Conservation (phyloP, 1,140 invertebrate species). For the Octopus sinensis region DNA sequence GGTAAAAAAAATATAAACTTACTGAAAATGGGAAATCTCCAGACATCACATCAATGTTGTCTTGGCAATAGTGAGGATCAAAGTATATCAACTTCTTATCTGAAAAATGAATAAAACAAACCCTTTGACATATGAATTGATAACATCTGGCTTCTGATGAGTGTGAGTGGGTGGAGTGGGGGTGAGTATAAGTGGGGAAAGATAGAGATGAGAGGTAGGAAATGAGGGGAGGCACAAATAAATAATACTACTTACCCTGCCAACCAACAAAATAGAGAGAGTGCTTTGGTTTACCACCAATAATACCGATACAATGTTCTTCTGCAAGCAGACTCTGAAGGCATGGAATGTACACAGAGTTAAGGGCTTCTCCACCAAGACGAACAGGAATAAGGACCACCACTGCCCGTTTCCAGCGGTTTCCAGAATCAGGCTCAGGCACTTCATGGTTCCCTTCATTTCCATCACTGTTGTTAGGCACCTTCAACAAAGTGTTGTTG, state of each 20-base stretch:
- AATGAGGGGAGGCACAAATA: neutral
- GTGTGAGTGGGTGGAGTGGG: no score
- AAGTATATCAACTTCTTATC: conserved; percentile 87
- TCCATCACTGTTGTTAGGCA: neutral
- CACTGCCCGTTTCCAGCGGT: conserved; percentile 69
- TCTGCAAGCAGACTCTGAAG: conserved; percentile 74
- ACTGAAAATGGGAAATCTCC: conserved; percentile 54
- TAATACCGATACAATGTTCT: conserved; percentile 82
- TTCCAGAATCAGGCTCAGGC: conserved; percentile 1
- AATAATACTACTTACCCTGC: conserved; percentile 63
- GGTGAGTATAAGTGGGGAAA: no score
- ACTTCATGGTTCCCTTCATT: neutral
- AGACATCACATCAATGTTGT: conserved; percentile 69
- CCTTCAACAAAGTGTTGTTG: conserved; percentile 3
- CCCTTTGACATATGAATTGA: no score
- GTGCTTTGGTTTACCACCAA: conserved; percentile 86
- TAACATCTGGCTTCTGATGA: no score
- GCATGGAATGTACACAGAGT: conserved; percentile 78
- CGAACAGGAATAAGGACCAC: conserved; percentile 81
- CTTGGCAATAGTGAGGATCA: conserved; percentile 90
- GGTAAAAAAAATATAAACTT: conserved; percentile 11
- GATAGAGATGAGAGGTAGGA: no score
- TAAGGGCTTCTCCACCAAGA: conserved; percentile 79
- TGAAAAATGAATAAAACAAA: conserved; percentile 44
- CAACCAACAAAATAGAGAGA: conserved; percentile 89